These are phyloP conservation scores for Aix galericulata DNA, from an alignment of 2,113 vertebrate species.

Conservation along the genomic window DNA sequence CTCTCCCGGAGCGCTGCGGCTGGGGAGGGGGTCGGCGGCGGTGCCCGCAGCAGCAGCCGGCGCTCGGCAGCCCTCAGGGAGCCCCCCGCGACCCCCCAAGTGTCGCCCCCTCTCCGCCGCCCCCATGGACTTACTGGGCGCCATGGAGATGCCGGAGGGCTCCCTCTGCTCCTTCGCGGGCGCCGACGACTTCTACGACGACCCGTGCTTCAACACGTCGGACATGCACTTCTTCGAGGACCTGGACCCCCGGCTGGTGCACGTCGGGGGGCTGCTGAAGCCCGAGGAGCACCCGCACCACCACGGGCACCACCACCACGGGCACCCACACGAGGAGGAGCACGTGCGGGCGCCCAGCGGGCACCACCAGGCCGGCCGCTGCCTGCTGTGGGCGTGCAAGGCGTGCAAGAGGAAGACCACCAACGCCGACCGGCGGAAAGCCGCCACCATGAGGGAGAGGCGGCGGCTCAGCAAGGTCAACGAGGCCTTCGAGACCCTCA, in stretches of 20 bases:
- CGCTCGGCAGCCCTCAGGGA: not conserved
- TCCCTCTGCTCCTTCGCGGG: conserved; percentile 88
- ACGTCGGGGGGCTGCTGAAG: conserved; percentile 89
- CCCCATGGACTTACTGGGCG: conserved; percentile 81
- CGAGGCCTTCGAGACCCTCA: conserved; percentile 96
- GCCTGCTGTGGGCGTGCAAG: conserved; percentile 97
- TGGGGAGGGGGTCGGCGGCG: not conserved
- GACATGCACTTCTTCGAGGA: conserved; percentile 99
- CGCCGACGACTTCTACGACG: conserved; percentile 94
- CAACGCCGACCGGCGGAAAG: conserved; percentile 93
- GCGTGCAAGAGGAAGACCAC: conserved; percentile 98
- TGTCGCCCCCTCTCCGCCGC: not conserved
- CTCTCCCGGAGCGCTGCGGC: not conserved
- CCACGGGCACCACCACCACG: conserved; percentile 81
- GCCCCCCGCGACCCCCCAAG: not conserved
- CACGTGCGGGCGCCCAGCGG: conserved; percentile 94
- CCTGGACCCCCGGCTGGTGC: conserved; percentile 93
- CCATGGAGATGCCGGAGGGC: conserved; percentile 87
- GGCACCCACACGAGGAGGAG: conserved; percentile 87
- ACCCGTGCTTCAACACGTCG: conserved; percentile 93
- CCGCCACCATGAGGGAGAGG: conserved; percentile 94
- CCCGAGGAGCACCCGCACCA: conserved; percentile 84
- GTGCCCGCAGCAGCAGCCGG: not conserved
- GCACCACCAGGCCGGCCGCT: conserved; percentile 95
- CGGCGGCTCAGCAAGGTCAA: conserved; percentile 96